Evolutionary conservation across 2,113 vertebrate species (phyloP).

Genomic region (Helogale parvula): DNA sequence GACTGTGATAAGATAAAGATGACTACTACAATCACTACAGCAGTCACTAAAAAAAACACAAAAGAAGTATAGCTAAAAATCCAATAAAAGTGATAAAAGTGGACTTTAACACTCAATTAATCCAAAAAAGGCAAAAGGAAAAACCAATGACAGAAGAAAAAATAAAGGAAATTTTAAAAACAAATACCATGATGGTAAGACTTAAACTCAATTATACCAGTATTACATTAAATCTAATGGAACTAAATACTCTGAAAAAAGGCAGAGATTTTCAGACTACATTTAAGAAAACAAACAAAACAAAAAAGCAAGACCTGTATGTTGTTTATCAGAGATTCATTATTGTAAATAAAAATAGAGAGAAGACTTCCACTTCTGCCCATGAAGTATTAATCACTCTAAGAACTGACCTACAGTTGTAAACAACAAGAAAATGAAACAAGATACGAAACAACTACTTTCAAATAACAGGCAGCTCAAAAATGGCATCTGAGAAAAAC

Average conservation of each 20-base stretch:
- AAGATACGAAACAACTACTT: not conserved
- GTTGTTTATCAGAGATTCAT: not conserved
- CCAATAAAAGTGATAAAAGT: slow-evolving; percentile 52
- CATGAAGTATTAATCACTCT: not conserved
- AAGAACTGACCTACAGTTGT: not conserved
- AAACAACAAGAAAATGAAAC: not conserved
- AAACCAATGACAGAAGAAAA: not conserved
- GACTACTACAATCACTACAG: slow-evolving; percentile 69
- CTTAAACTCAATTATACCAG: not conserved
- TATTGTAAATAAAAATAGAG: not conserved
- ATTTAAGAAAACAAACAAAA: not conserved
- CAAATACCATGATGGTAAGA: not conserved
- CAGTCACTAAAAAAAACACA: slow-evolving; percentile 69
- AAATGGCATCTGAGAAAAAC: not conserved
- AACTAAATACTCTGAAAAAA: slow-evolving; percentile 10
- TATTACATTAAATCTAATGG: slow-evolving; percentile 27
- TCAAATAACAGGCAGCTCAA: not conserved
- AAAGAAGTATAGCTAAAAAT: slow-evolving; percentile 67
- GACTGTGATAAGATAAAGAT: slow-evolving; percentile 66
- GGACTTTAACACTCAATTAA: slow-evolving; percentile 55
- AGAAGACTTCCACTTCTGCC: not conserved
- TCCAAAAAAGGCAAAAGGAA: slow-evolving; percentile 45
- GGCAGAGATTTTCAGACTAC: not conserved
- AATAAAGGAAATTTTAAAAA: slow-evolving; percentile 1
- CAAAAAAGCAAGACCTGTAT: not conserved